Evolutionary conservation across 1,140 invertebrate species (phyloP), one percentile per base, ranked within the genome.

Genomic region (Atta colombica): DNA sequence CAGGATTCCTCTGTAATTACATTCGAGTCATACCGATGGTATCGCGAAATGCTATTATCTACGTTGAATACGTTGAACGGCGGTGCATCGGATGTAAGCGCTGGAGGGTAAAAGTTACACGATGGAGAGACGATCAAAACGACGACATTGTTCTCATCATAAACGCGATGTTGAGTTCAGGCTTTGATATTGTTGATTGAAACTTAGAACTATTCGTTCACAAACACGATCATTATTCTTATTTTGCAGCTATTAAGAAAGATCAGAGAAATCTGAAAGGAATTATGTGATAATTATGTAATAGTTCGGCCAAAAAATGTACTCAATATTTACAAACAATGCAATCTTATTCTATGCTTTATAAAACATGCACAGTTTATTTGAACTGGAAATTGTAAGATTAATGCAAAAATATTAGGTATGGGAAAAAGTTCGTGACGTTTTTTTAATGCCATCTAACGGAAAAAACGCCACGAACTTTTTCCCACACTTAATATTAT

Each of bases 131-230:
- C 53, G 21, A 55, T 72, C 39, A 39, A 55, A 68, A 51, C 45
- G 35, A n/a, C n/a, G 28, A 8, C 68, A 7, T 25, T 35, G 25
- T 49, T 49, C 91, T 91, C 93, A 91, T 92, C 86, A 89, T 87
- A 89, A 86, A 86, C 86, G 87, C 90, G 77, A 86, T 66, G 75
- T 77, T 90, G 85, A 91, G 61, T 77, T 82, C 61, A 72, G 68
- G 92, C 90, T 93, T 94, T 93, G 93, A 94, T 94, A 94, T 94
- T 94, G 91, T 91, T 93, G 93, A 94, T 94, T 94, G 92, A 90
- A 93, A 86, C 93, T 94, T 91, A 91, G 90, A 25, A 78, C 77
- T 86, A 89, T 51, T 65, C 72, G 18, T 68, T 82, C 68, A 58
- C 55, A 60, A 60, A 35, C 18, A 35, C 53, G 45, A 72, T 60